Base-by-base conservation (phyloP, 2,113 vertebrate genomes). In the Atlantisia rogersi region DNA sequence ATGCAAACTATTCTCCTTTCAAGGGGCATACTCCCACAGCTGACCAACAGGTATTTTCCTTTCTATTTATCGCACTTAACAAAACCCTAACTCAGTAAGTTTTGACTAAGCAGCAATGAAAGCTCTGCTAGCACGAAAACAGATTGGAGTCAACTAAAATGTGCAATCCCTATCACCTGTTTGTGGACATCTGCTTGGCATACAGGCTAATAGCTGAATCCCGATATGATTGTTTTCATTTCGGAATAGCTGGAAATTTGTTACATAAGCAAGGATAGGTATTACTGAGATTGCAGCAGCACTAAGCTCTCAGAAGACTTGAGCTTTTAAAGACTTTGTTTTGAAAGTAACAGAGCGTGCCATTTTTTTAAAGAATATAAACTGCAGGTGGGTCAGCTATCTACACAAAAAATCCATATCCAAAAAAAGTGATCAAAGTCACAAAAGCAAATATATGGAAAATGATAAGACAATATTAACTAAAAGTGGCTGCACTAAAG, bases 61-160 rank as follows among this genome's bases (percentile, higher is more conserved):
- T 93, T 83, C 63, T 59, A 44, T 58, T 71, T 39, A 46, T 1
- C 63, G 29, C 18, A 83, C 32, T 70, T 17, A 46, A 74, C 52
- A 84, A 76, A 95, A 86, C 35, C 22, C 26, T 56, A 58, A 69
- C 35, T 70, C 24, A n/a, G 35, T 44, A 84, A 48, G 52, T 70
- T 90, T 94, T 73, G n/a, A 87, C 59, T 65, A 62, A 63, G 78
- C 31, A 70, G 56, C 48, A 95, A 79, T 79, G 26, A 89, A 94
- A 65, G 37, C 12, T 86, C 58, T 82, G 14, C 73, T 70, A 77
- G 42, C n/a, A 87, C 80, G 60, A 79, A 96, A 96, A 88, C 19
- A 84, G 75, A 84, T 50, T 5, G 25, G 58, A 60, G 28, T 74
- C 18, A 85, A 90, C 55, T 55, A 68, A 71, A 88, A 78, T 32